Evolutionary conservation across 2,888 invertebrate genomes (phyloP).

Genomic region (Venustoraphidia nigricollis): DNA sequence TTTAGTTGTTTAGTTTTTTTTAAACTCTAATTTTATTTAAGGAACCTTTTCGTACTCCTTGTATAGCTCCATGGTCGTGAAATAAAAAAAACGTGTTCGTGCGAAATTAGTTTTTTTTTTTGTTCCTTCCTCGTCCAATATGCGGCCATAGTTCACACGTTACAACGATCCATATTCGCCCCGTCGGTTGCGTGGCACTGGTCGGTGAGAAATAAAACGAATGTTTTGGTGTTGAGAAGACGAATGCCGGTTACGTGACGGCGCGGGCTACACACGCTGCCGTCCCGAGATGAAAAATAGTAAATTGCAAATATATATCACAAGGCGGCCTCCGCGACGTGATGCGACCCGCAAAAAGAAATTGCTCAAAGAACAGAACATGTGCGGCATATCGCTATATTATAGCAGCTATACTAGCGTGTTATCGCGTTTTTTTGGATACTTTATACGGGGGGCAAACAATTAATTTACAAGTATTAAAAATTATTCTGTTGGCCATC

Average conservation of each 20-base stretch:
- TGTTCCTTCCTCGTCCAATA: not conserved
- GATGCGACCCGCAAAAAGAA: not conserved
- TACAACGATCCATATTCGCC: not conserved
- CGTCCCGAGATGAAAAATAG: conserved; percentile 6
- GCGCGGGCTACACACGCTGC: not conserved
- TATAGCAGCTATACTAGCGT: too few species aligned
- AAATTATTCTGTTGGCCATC: too few species aligned
- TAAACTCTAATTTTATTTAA: too few species aligned
- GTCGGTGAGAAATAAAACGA: conserved; percentile 3
- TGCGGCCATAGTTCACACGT: not conserved
- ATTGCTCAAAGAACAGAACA: too few species aligned
- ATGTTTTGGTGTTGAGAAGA: conserved; percentile 6
- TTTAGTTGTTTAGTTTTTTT: too few species aligned
- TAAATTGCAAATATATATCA: conserved; percentile 7
- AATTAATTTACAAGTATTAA: too few species aligned
- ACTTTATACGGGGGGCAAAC: too few species aligned
- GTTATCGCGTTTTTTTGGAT: too few species aligned
- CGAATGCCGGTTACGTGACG: conserved; percentile 5
- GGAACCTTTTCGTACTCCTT: too few species aligned
- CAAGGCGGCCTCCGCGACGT: not conserved
- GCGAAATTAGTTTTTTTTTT: not conserved
- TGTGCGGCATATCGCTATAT: too few species aligned
- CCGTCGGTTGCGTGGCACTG: too few species aligned
- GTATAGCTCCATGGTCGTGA: too few species aligned
- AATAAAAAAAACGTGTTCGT: not conserved